Conservation (phyloP, 2,888 invertebrate species). For the Diadegma fenestrale region DNA sequence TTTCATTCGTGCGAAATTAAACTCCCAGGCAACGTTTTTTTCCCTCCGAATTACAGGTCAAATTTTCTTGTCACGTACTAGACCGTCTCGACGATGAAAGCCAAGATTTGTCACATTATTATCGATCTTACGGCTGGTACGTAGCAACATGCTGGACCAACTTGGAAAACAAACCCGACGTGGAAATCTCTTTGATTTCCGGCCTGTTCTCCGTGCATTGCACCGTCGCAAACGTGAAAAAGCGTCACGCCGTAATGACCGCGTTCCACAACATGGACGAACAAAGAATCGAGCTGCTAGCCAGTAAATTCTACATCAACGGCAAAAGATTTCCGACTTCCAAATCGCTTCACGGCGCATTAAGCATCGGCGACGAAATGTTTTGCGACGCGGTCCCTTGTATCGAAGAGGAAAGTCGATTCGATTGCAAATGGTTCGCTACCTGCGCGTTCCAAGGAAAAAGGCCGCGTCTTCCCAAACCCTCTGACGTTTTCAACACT, state of each 20-base stretch:
- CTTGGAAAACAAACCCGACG: slow-evolving; percentile 46
- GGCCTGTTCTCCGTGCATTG: slow-evolving; percentile 70
- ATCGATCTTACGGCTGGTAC: slow-evolving; percentile 67
- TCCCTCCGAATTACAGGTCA: slow-evolving; percentile 62
- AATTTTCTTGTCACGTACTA: slow-evolving; percentile 74
- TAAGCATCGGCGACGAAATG: slow-evolving; percentile 68
- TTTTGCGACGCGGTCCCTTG: slow-evolving; percentile 78
- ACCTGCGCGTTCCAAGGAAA: slow-evolving; percentile 74
- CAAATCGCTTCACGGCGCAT: slow-evolving; percentile 63
- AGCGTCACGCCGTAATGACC: slow-evolving; percentile 72
- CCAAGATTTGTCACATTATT: not conserved
- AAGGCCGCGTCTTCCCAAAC: slow-evolving; percentile 61
- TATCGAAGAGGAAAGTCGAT: slow-evolving; percentile 73
- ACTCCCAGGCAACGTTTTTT: not conserved
- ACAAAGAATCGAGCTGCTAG: slow-evolving; percentile 71
- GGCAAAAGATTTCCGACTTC: slow-evolving; percentile 73
- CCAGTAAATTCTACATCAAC: slow-evolving; percentile 73
- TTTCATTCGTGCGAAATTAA: not conserved
- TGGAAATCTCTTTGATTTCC: slow-evolving; percentile 9
- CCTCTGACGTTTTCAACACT: not conserved
- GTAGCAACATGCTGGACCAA: slow-evolving; percentile 69
- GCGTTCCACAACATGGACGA: slow-evolving; percentile 52
- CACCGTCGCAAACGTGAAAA: slow-evolving; percentile 64
- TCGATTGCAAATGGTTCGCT: slow-evolving; percentile 75
- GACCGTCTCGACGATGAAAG: slow-evolving; percentile 45